Base-by-base conservation (phyloP, 2,113 vertebrate species). In the Glaucidium brasilianum region DNA sequence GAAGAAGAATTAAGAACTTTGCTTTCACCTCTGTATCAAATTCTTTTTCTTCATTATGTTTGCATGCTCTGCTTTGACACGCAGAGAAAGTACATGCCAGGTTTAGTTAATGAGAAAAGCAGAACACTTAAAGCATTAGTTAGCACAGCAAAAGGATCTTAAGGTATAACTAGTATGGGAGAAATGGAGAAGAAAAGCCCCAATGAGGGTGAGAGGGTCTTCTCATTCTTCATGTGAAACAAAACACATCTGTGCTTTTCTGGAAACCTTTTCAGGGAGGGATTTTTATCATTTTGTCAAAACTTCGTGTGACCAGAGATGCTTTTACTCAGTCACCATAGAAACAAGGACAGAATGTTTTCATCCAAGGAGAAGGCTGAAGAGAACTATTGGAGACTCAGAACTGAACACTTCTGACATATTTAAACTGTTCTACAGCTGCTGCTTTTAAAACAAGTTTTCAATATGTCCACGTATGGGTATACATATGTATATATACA, bases 51-150 rank as follows among this genome's bases (percentile, higher is more conserved):
- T 95, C 72, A 91, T 81, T 94, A 95, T 50, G 49, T 68, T 78
- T 95, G 68, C 73, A 58, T 60, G 47, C 72, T 89, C 56, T 96
- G 76, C 56, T 89, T 85, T 92, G 92, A 95, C 80, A 94, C 0
- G 10, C 80, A 95, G 89, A 94, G 69, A 60, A 91, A 85, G 37
- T 11, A 91, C 19, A 66, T 18, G 84, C 73, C 92, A 95, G 94
- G 37, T 68, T 78, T 43, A 82, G 66, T 75, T 85, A 94, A 97
- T 59, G 92, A 87, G 58, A 94, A 94, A 89, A 87, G 41, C 84
- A 94, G 77, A 95, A n/a, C 39, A 62, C 73, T 23, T 78, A 64
- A 92, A 87, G 67, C 37, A 55, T 19, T 81, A 52, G 72, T 69
- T 62, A 87, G 39, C 14, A 66, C 16, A 85, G 45, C 6, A 1